A percentile compares a stretch with the other conserved stretches of the same genome.
Evolutionary conservation across 2,888 invertebrate species (phyloP).

Genomic region (Mongoloraphidia duomilia): DNA sequence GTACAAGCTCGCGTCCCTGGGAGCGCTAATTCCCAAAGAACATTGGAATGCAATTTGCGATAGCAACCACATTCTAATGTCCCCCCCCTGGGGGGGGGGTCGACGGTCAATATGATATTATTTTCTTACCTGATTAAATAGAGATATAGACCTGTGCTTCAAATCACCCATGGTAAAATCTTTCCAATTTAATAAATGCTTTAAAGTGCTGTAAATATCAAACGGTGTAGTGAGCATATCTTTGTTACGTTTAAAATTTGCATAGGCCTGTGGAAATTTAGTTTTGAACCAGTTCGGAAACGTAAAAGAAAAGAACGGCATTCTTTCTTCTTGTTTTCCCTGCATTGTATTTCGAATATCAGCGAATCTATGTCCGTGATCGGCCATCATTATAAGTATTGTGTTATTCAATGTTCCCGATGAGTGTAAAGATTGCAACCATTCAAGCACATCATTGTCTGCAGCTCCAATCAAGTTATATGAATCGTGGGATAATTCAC

Average conservation of each 20-base stretch:
- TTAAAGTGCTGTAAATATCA: slow-evolving; percentile 71
- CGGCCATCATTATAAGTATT: slow-evolving; percentile 77
- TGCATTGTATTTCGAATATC: slow-evolving; percentile 71
- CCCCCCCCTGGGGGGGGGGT: no score
- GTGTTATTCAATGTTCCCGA: slow-evolving; percentile 60
- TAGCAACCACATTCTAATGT: no score
- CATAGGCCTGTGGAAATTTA: slow-evolving; percentile 41
- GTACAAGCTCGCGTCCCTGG: no score
- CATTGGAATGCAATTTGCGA: no score
- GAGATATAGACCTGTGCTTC: slow-evolving; percentile 39
- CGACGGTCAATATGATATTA: not conserved
- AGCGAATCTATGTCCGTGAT: slow-evolving; percentile 83
- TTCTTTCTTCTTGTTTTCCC: slow-evolving; percentile 81
- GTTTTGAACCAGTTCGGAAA: slow-evolving; percentile 57
- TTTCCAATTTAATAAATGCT: slow-evolving; percentile 45
- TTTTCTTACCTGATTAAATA: slow-evolving; percentile 42
- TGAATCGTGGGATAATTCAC: slow-evolving; percentile 76
- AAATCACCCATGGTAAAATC: slow-evolving; percentile 35
- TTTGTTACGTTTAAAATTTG: slow-evolving; percentile 48
- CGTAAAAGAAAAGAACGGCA: slow-evolving; percentile 72
- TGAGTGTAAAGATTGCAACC: slow-evolving; percentile 45
- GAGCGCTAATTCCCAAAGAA: no score
- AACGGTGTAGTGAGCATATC: slow-evolving; percentile 71
- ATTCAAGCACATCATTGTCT: slow-evolving; percentile 55
- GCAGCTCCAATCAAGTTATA: slow-evolving; percentile 64